A percentile compares a stretch with the other conserved stretches of the same genome.
These are phyloP conservation scores for Arrhamphus sclerolepis DNA, from an alignment of 2,797 vertebrate genomes.

Conservation along the genomic window DNA sequence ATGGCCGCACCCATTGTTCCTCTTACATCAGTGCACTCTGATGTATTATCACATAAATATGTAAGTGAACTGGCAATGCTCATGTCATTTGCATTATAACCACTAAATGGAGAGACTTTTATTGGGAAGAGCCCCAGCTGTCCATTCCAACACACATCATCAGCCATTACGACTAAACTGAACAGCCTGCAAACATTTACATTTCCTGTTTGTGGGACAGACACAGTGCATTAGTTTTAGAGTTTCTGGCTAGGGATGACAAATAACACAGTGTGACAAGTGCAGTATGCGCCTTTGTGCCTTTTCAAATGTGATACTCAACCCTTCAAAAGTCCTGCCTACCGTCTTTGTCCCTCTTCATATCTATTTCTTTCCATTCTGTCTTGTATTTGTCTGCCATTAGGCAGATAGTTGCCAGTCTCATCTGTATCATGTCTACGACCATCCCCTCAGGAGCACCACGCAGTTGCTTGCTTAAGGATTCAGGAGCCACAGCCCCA, in stretches of 20 bases:
- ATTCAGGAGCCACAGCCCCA: slow-evolving; percentile 80
- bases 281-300: slow-evolving; percentile 52
- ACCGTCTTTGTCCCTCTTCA: slow-evolving; percentile 52
- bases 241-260: slow-evolving; percentile 47
- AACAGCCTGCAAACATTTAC: slow-evolving; percentile 37
- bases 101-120: slow-evolving; percentile 21
- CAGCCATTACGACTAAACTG: slow-evolving; percentile 32
- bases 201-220: slow-evolving; percentile 43
- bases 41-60: no score
- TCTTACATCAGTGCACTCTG: no score
- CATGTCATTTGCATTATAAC: no score
- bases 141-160: slow-evolving; percentile 34
- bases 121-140: slow-evolving; percentile 23
- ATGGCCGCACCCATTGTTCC: no score
- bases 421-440: slow-evolving; percentile 82
- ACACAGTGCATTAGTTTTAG: slow-evolving; percentile 50
- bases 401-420: slow-evolving; percentile 80
- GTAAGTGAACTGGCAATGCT: no score
- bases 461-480: slow-evolving; percentile 78
- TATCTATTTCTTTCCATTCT: slow-evolving; percentile 43
- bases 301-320: slow-evolving; percentile 54
- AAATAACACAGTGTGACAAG: slow-evolving; percentile 55
- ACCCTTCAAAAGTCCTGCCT: slow-evolving; percentile 64
- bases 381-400: slow-evolving; percentile 81
- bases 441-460: slow-evolving; percentile 77